A percentile compares a stretch with the other conserved stretches of the same genome.
Evolutionary conservation across 1,140 invertebrate species (phyloP).

Genomic region (Listronotus oregonensis): DNA sequence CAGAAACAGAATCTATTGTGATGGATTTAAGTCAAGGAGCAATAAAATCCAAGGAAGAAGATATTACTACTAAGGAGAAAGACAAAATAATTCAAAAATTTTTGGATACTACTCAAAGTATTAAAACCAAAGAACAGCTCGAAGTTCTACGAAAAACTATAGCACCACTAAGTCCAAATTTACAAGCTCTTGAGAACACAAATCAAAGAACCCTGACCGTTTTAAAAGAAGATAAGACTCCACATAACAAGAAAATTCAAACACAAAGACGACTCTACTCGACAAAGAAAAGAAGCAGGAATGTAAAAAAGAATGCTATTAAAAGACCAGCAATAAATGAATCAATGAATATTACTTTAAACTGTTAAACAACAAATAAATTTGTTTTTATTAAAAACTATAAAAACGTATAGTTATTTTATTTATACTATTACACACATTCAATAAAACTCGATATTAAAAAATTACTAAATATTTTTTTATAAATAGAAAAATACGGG

Average conservation of each 20-base stretch:
- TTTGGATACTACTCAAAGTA: constrained; percentile 4
- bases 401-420: no score
- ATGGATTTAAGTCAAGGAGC: constrained; percentile 2
- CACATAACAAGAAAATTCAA: no score
- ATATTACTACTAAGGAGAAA: constrained; percentile 4
- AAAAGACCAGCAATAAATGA: constrained; percentile 7
- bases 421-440: no score
- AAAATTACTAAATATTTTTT: no score
- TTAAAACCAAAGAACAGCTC: constrained; percentile 11
- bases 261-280: no score
- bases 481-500: no score
- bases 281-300: background rate
- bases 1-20: no score
- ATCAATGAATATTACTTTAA: background rate
- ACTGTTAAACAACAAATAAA: constrained; percentile 7
- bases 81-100: constrained; percentile 8
- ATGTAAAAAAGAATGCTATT: background rate
- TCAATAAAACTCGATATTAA: no score
- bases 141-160: constrained; percentile 5
- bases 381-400: background rate
- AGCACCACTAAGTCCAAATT: constrained; percentile 8
- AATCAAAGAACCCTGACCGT: constrained; percentile 2
- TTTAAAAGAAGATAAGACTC: constrained; percentile 3
- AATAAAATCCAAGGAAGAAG: constrained; percentile 7
- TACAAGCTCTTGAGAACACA: constrained; percentile 9